These are phyloP conservation scores for Sternotherus odoratus DNA, from an alignment of 2,797 vertebrate genomes.

Conservation along the genomic window DNA sequence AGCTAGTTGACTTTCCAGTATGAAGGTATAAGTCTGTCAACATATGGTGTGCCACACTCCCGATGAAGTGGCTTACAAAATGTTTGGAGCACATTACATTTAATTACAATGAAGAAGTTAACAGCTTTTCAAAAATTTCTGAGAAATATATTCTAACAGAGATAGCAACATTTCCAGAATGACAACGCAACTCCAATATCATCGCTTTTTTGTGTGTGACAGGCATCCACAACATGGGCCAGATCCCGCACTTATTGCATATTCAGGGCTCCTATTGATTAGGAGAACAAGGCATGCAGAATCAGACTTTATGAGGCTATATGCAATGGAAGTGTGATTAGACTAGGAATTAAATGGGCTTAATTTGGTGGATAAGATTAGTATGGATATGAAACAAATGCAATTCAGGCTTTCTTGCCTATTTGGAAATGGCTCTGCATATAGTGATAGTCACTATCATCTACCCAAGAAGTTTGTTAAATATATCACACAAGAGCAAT, in stretches of 20 bases:
- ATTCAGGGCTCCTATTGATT: background rate
- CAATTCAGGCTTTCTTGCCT: background rate
- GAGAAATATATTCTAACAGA: background rate
- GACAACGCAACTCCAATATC: background rate
- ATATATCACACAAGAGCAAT: fast-evolving
- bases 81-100: background rate
- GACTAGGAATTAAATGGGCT: background rate
- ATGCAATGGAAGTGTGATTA: background rate
- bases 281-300: background rate
- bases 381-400: fast-evolving
- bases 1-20: background rate
- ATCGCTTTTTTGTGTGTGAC: fast-evolving
- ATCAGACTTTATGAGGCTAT: background rate
- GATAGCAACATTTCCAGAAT: background rate
- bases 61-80: background rate
- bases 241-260: conserved; percentile 35
- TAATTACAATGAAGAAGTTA: background rate
- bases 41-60: background rate
- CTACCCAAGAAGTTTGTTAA: background rate
- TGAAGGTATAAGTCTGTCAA: background rate
- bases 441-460: fast-evolving
- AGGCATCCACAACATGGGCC: background rate
- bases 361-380: fast-evolving
- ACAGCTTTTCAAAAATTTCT: background rate
- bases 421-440: background rate